Base-by-base conservation (phyloP, 2,113 vertebrate genomes). In the Hiodon tergisus region DNA sequence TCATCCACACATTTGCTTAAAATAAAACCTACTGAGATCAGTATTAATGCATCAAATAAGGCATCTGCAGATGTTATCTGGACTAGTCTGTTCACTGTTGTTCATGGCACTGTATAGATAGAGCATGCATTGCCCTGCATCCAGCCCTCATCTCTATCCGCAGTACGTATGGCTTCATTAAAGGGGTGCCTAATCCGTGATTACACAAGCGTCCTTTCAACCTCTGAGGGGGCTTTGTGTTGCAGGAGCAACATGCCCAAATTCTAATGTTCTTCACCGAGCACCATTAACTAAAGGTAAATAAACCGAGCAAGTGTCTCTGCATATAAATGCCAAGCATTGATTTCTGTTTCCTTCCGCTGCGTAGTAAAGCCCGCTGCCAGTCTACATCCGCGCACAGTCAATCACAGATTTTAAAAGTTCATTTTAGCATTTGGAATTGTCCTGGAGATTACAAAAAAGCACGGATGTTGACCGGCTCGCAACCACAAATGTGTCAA, bases 131-230 rank as follows among this genome's bases (percentile, higher is more conserved):
- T 53, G 51, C 54, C 67, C 8, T 31, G 6, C 52, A 17, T 6
- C 59, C n/a, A 67, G 68, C 63, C 51, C 60, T 65, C 50, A 69
- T 6, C 68, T 6, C 4, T n/a, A 70, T 78, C 55, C 55, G 16
- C 54, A 50, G 65, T 47, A 60, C 57, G 63, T 74, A 52, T 62
- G 71, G 73, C 71, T 71, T 78, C 65, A 78, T 81, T 76, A 79
- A 79, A 76, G 65, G 57, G 69, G 67, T 74, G 71, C 75, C 73
- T 80, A 77, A 77, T 73, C 61, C 75, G 69, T 60, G 59, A 83
- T 83, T 77, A 81, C 68, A 72, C 63, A 61, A 79, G 74, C 69
- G 73, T 77, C 79, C 76, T 73, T 73, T 72, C 76, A 79, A 79
- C 76, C 76, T 79, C 69, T 16, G 11, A 9, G 54, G 48, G 55